Evolutionary conservation across 1,140 invertebrate species (phyloP).

Genomic region (Linepithema humile): DNA sequence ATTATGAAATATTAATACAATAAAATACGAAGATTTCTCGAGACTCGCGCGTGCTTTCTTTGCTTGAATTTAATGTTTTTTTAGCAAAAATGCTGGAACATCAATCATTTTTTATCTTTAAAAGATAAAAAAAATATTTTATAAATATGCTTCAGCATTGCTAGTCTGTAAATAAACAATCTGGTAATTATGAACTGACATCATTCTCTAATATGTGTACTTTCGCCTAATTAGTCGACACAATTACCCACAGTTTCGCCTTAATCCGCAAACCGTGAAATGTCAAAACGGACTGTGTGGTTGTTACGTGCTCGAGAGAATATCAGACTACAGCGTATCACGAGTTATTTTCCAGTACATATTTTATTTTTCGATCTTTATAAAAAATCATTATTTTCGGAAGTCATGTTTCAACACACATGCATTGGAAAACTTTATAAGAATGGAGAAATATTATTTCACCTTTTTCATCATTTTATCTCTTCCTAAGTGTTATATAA

Average conservation of each 20-base stretch:
- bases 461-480: neutral
- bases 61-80: neutral
- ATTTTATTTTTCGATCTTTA: too few relatives aligned
- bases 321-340: neutral
- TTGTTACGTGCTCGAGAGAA: neutral
- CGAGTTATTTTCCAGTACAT: neutral
- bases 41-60: neutral
- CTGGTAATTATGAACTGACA: neutral
- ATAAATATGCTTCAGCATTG: neutral
- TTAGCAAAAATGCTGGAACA: neutral
- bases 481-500: neutral
- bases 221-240: slow-evolving; percentile 25
- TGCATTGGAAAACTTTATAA: neutral
- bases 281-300: neutral
- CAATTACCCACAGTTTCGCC: slow-evolving; percentile 7
- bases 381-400: too few relatives aligned
- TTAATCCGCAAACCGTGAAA: slow-evolving; percentile 26
- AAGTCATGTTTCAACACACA: too few relatives aligned
- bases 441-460: neutral
- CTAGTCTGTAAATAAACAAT: neutral
- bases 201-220: slow-evolving; percentile 8
- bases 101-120: neutral
- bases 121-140: neutral
- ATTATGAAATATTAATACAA: neutral
- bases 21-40: neutral